These are phyloP conservation scores for Archocentrus centrarchus DNA, from an alignment of 2,113 vertebrate species.

Conservation along the genomic window DNA sequence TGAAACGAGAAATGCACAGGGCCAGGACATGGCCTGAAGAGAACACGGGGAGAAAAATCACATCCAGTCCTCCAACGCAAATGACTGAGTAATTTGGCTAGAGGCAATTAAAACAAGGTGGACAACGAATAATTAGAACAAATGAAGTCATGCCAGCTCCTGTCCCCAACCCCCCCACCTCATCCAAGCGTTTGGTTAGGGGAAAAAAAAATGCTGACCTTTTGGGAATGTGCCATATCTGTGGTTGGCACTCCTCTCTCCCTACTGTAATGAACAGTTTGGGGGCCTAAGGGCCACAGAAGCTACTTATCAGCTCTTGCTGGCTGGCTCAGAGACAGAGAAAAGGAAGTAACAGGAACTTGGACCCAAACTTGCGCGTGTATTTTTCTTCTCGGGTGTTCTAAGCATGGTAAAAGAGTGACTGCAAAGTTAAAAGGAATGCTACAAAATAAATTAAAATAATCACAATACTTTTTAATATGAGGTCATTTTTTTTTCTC, in stretches of 20 bases:
- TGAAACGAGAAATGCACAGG: constrained; percentile 2
- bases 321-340: constrained; percentile 39
- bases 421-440: background rate
- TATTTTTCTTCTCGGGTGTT: constrained; percentile 7
- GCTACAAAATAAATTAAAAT: background rate
- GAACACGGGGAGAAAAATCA: background rate
- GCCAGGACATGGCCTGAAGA: constrained; percentile 18
- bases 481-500: background rate
- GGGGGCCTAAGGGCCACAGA: constrained; percentile 47
- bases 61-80: background rate
- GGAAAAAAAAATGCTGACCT: constrained; percentile 63
- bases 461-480: background rate
- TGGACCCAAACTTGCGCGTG: background rate
- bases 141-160: constrained; percentile 34
- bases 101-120: constrained; percentile 36
- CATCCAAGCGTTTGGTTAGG: constrained; percentile 41
- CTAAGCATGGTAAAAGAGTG: background rate
- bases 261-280: constrained; percentile 60
- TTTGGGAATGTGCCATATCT: constrained; percentile 58
- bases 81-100: constrained; percentile 55
- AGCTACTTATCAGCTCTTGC: constrained; percentile 56
- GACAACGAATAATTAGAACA: constrained; percentile 28
- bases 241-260: constrained; percentile 37
- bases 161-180: background rate
- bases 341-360: constrained; percentile 15